Conservation (phyloP, 1,140 invertebrate genomes). For the Magallana angulata region DNA sequence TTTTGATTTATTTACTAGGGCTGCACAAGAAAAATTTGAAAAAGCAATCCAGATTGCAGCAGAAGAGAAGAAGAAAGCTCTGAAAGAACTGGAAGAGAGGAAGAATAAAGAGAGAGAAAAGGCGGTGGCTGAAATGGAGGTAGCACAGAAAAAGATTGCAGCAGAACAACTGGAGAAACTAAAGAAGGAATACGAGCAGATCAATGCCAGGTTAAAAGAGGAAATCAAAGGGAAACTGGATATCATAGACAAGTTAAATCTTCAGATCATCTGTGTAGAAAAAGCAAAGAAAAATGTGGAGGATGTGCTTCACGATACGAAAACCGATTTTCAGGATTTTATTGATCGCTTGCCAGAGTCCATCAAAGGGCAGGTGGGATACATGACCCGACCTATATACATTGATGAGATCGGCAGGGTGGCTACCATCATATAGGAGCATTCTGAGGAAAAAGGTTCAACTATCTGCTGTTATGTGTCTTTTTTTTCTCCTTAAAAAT, state of each 20-base stretch:
- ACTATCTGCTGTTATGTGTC: too few species aligned
- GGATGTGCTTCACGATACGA: conserved; percentile 57
- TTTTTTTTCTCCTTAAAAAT: too few species aligned
- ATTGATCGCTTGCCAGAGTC: conserved; percentile 62
- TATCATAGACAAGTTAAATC: conserved; percentile 52
- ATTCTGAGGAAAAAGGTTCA: not conserved
- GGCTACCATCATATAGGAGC: conserved; percentile 23
- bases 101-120: conserved; percentile 64
- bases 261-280: conserved; percentile 53
- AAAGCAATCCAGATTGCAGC: conserved; percentile 55
- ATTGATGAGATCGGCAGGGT: conserved; percentile 61
- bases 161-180: conserved; percentile 55
- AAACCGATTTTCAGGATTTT: conserved; percentile 67
- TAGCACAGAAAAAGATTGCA: conserved; percentile 58
- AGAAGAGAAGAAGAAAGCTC: conserved; percentile 61
- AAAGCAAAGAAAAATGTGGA: conserved; percentile 62
- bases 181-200: conserved; percentile 52
- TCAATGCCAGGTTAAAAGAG: conserved; percentile 51
- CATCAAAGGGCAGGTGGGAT: conserved; percentile 63
- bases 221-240: conserved; percentile 56
- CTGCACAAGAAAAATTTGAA: conserved; percentile 59
- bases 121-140: conserved; percentile 58
- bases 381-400: conserved; percentile 60
- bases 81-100: conserved; percentile 54
- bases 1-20: conserved; percentile 55